A percentile compares a stretch with the other conserved stretches of the same genome.
phyloP scores from a whole-genome alignment of 2,113 vertebrate species.

The human region GRCh38 chr20:55019501-55020000 shows the following conservation, averaged over 20 bases:
- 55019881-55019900: fast-evolving
- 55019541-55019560: neutral
- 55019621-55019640: neutral
- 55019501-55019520: neutral
- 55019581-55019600: neutral
- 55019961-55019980: neutral
- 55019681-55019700: neutral
- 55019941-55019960: neutral
- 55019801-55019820: neutral
- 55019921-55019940: neutral
- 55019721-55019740: neutral
- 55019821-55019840: neutral
- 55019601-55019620: neutral
- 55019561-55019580: neutral
- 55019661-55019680: neutral
- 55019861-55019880: neutral
- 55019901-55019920: neutral
- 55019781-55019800: neutral
- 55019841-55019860: conserved; percentile 22
- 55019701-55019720: conserved; percentile 42
- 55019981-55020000: neutral
- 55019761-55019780: neutral
- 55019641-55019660: neutral
- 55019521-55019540: neutral
- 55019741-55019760: neutral